phyloP scores from a whole-genome alignment of 2,888 invertebrate genomes.

The Lumbricus terrestris region DNA sequence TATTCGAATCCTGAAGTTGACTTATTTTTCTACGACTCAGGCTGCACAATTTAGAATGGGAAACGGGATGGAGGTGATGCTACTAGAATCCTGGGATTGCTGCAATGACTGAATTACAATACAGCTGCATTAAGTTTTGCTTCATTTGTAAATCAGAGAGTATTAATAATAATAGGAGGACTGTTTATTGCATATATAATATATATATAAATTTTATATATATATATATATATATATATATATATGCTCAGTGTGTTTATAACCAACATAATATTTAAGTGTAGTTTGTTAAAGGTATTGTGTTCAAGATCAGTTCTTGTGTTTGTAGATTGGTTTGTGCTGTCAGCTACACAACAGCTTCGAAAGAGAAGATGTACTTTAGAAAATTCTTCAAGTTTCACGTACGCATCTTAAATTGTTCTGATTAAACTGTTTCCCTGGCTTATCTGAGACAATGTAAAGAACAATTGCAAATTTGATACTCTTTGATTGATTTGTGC shows the following conservation, averaged over 20 bases:
- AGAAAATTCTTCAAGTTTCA: constrained; percentile 95
- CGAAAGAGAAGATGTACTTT: constrained; percentile 74
- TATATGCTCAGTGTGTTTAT: background rate
- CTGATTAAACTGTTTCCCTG: background rate
- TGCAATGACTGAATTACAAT: no score
- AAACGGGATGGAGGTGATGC: no score
- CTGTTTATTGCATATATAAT: background rate
- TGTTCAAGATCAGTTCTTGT: background rate
- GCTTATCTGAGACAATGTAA: background rate
- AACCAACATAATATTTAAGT: background rate
- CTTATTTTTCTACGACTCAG: no score
- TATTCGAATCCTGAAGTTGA: no score
- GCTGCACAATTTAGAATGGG: no score
- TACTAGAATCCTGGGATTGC: no score
- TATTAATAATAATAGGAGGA: background rate
- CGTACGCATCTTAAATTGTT: constrained; percentile 43
- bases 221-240: no score
- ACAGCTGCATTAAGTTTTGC: background rate
- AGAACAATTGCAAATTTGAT: background rate
- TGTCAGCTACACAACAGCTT: constrained; percentile 81
- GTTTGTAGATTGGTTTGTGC: constrained; percentile 84
- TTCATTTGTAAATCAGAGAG: background rate
- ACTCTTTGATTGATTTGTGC: background rate
- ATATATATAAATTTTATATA: no score
- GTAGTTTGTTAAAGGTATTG: background rate